Conservation (phyloP, 2,797 vertebrate species). For the Neomorphus geoffroyi region DNA sequence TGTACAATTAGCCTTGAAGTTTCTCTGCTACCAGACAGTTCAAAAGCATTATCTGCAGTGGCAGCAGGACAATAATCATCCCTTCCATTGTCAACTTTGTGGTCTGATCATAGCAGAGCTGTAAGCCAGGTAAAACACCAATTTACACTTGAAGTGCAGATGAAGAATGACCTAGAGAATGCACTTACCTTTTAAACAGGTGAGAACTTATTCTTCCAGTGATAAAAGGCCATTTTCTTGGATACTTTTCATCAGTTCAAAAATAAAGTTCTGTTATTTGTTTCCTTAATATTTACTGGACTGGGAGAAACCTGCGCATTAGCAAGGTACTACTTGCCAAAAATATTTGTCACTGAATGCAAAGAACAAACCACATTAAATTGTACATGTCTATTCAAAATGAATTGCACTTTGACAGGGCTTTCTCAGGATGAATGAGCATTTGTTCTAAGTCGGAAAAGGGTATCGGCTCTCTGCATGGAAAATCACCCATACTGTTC, state of each 20-base stretch:
- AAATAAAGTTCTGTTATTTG: background rate
- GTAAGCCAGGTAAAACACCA: background rate
- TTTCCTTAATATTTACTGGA: background rate
- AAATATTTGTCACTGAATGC: background rate
- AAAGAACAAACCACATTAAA: constrained; percentile 25
- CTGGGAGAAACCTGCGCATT: background rate
- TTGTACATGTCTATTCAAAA: background rate
- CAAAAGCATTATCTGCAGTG: background rate
- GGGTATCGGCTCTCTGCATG: background rate
- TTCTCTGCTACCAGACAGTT: background rate
- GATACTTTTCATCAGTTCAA: constrained; percentile 1
- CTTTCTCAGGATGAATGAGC: background rate
- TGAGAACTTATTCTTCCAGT: background rate
- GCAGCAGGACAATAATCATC: background rate
- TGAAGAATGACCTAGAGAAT: background rate
- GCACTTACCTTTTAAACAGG: background rate
- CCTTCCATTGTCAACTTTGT: background rate
- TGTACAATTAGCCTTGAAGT: background rate
- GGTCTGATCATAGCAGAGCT: background rate
- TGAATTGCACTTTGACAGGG: background rate
- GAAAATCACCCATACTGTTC: background rate
- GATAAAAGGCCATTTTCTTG: background rate
- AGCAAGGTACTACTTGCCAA: background rate
- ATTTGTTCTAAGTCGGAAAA: background rate
- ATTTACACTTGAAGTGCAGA: background rate